Evolutionary conservation across 1,140 invertebrate genomes (phyloP).

Genomic region (Zaprionus capensis): DNA sequence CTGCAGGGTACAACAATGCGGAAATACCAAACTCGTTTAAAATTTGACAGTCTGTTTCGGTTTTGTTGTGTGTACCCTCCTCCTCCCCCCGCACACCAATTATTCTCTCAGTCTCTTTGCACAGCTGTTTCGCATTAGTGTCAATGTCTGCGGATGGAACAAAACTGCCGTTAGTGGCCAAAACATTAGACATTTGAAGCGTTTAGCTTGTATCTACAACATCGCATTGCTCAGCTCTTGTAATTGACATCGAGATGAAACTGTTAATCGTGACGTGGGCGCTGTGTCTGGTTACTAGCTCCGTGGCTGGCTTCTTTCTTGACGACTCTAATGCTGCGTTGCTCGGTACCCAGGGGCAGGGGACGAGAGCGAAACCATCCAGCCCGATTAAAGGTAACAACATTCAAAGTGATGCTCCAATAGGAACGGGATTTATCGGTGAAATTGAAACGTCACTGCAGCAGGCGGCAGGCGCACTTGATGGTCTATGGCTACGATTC

Average conservation of each 20-base stretch:
- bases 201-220: constrained; percentile 21
- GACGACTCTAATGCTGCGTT: constrained; percentile 36
- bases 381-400: not conserved
- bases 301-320: constrained; percentile 43
- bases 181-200: constrained; percentile 39
- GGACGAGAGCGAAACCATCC: not conserved
- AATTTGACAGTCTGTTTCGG: not conserved
- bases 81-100: not conserved
- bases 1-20: not conserved
- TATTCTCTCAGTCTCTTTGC: constrained; percentile 24
- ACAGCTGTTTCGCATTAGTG: constrained; percentile 63
- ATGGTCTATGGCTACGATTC: constrained; percentile 56
- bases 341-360: constrained; percentile 17
- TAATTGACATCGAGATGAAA: constrained; percentile 45
- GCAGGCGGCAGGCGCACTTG: constrained; percentile 47
- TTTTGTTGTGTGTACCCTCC: not conserved
- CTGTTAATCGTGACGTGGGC: constrained; percentile 40
- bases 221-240: constrained; percentile 9
- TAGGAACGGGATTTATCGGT: constrained; percentile 25
- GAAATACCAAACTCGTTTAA: not conserved
- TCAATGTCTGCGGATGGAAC: constrained; percentile 35
- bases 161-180: constrained; percentile 47
- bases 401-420: constrained; percentile 19
- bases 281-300: constrained; percentile 21
- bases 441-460: constrained; percentile 56